Evolutionary conservation across 2,797 vertebrate species (phyloP).

Genomic region (Champsocephalus gunnari): DNA sequence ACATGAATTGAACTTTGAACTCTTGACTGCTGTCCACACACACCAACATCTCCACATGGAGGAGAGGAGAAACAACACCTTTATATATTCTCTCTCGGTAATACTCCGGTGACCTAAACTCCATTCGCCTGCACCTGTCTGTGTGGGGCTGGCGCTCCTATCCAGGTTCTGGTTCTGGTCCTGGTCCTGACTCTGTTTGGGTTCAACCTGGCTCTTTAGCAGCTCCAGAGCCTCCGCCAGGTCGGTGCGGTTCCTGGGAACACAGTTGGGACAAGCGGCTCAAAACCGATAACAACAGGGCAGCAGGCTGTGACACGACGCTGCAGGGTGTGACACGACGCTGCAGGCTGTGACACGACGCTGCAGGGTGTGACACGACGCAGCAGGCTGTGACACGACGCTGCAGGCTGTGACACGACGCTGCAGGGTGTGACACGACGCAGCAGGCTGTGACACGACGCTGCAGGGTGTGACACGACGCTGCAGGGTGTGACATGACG

Average conservation of each 20-base stretch:
- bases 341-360: no score
- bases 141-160: constrained; percentile 83
- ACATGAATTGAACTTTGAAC: not conserved
- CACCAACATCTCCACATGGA: not conserved
- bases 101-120: not conserved
- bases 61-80: not conserved
- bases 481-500: no score
- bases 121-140: constrained; percentile 52
- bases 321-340: no score
- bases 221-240: constrained; percentile 94
- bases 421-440: no score
- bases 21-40: not conserved
- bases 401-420: no score
- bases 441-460: no score
- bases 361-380: no score
- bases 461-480: no score
- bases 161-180: constrained; percentile 73
- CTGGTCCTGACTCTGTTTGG: constrained; percentile 79
- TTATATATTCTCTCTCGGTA: not conserved
- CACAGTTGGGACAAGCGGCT: constrained; percentile 2
- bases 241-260: constrained; percentile 91
- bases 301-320: no score
- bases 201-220: constrained; percentile 93
- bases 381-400: no score
- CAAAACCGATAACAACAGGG: no score